A percentile compares a stretch with the other conserved stretches of the same genome.
Conservation (phyloP, 2,113 vertebrate species). For the Entomyzon cyanotis region DNA sequence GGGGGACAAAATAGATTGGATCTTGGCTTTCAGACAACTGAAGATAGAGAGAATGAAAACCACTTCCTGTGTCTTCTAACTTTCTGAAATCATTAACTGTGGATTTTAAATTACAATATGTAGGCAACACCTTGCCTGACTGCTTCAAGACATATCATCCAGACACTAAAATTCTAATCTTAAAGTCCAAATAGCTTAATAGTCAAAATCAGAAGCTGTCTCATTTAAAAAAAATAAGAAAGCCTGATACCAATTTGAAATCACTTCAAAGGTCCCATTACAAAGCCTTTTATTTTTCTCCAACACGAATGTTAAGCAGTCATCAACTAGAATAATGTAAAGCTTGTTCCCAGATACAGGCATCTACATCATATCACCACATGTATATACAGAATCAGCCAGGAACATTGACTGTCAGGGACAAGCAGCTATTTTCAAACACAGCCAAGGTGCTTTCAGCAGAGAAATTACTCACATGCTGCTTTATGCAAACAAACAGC, state of each 20-base stretch:
- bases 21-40: neutral
- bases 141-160: neutral
- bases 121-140: neutral
- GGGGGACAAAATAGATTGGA: neutral
- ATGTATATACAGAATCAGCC: neutral
- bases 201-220: neutral
- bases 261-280: neutral
- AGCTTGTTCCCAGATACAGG: neutral
- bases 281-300: neutral
- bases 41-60: neutral
- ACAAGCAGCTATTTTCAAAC: neutral
- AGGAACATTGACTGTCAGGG: neutral
- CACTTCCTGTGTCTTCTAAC: neutral
- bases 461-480: neutral
- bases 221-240: too few relatives aligned
- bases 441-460: neutral
- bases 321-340: neutral
- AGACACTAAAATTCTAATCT: neutral
- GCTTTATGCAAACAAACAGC: neutral
- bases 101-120: neutral
- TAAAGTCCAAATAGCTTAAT: neutral
- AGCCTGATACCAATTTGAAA: neutral
- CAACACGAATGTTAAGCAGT: neutral
- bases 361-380: neutral
- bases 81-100: neutral